Evolutionary conservation across 1,140 invertebrate species (phyloP), one percentile per base, ranked within the genome.

Genomic region (Palaemon carinicauda): DNA sequence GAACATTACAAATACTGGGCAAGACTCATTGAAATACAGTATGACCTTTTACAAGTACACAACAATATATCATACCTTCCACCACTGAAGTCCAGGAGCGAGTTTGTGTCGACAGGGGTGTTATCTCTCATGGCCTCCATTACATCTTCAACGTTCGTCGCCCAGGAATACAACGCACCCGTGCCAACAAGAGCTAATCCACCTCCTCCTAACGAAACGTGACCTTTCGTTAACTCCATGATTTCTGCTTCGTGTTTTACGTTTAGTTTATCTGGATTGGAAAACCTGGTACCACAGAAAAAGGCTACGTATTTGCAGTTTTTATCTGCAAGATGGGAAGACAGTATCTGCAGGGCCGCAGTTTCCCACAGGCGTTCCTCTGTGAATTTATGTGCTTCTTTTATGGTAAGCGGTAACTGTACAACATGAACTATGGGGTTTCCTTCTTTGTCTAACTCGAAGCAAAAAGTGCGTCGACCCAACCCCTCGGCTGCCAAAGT

Each of bases 151-250:
- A 98, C 91, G 75, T 91, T 91, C 12, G 93, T 93, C 2, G 97
- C 96, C 97, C 97, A 98, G 1, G 96, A 96, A 91, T 98, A 96
- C 53, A 99, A 93, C 91, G 96, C 97, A 5, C 95, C 96, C 0
- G 96, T 96, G 4, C 97, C 97, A 91, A 98, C 96, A 7, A 98
- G 92, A 4, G 97, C 97, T 56, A 99, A 92, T 7, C 97, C 97
- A 19, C 97, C 97, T 75, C 96, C 95, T 75, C 97, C 97, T 74
- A 98, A 92, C 3, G 97, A 97, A 51, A 95, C 96, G 91, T 98
- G 95, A 1, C 94, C 96, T 92, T 96, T 94, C 7, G 95, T 95
- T 77, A 95, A 92, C 9, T 94, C 93, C 29, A 96, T 91, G 50
- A 80, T 79, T 53, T 86, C 84, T 33, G 84, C 94, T 90, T 97